Evolutionary conservation across 2,797 vertebrate genomes (phyloP), one percentile per base, ranked within the genome.

Genomic region (Arnoldichthys spilopterus): DNA sequence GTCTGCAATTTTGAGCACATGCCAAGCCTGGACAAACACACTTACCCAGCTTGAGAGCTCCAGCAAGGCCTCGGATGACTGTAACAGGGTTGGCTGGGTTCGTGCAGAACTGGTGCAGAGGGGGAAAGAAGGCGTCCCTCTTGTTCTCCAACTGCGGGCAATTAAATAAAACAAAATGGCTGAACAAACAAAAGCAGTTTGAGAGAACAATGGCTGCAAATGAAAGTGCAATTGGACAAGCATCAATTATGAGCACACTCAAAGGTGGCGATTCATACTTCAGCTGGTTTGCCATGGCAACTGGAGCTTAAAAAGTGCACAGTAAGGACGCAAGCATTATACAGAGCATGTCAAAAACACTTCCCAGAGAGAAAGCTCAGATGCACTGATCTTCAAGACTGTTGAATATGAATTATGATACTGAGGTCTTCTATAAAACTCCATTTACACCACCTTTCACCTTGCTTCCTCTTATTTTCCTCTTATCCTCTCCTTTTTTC

Each of bases 71-170:
- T 94, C 98, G 93, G 91, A 99, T 99, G 92, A 99, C 97, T 76
- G 98, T 99, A 93, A 98, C 97, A 8, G 98, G 97, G 93, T 99
- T 99, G 93, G 96, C 95, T 78, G 96, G 95, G 92, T 98, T 99
- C 91, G 97, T 98, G 96, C 98, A 98, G 95, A 99, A 99, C 89
- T 99, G 98, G 90, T 99, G 98, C 83, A 99, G 95, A 18, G 98
- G 96, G 86, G 97, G 98, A 91, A 96, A 99, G 93, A 99, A 99
- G 88, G 95, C 97, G 78, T 99, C 98, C 88, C 97, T 94, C 92
- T 99, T 99, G 91, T 98, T 98, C 93, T 99, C 97, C 86, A 99
- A 94, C 97, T 98, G 87, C 1, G 43, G 7, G 58, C n/a, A 7
- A 40, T 61, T 59, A 34, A 62, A 61, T 24, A 53, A n/a, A 53